These are phyloP conservation scores for Trogon melanurus DNA, from an alignment of 2,113 vertebrate genomes.

Conservation along the genomic window DNA sequence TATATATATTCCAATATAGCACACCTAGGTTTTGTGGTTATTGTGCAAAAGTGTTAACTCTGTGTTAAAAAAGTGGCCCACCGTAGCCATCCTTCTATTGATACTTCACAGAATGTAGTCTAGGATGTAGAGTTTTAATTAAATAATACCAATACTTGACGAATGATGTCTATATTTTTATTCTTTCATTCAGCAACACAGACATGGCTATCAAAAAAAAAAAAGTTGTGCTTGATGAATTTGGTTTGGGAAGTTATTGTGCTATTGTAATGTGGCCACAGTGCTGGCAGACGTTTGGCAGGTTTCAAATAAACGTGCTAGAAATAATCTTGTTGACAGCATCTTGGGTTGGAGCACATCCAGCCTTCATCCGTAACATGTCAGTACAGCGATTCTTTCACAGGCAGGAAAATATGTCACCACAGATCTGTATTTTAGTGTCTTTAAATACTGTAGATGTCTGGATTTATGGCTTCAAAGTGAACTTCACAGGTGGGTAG, in stretches of 20 bases:
- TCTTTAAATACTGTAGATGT: slow-evolving; percentile 6
- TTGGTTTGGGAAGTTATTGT: background rate
- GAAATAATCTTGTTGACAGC: slow-evolving; percentile 59
- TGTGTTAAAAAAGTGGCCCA: background rate
- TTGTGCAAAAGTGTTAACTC: background rate
- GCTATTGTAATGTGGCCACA: background rate
- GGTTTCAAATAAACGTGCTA: slow-evolving; percentile 28
- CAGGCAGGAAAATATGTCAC: slow-evolving; percentile 29
- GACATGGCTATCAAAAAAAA: background rate
- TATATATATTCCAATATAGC: background rate
- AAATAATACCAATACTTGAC: background rate
- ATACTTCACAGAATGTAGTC: background rate
- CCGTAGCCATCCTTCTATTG: background rate
- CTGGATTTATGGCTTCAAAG: slow-evolving; percentile 3
- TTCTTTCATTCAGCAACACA: background rate
- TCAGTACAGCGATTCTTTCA: background rate
- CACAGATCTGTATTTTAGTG: background rate
- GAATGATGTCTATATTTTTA: background rate
- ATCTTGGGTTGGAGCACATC: slow-evolving; percentile 23
- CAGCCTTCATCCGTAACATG: background rate
- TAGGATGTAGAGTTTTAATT: background rate
- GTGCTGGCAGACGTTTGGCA: slow-evolving; percentile 16
- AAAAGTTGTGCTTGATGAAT: background rate
- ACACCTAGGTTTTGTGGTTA: background rate
- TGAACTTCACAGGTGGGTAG: background rate